Conservation (phyloP, 2,113 vertebrate species). For the Naja naja region DNA sequence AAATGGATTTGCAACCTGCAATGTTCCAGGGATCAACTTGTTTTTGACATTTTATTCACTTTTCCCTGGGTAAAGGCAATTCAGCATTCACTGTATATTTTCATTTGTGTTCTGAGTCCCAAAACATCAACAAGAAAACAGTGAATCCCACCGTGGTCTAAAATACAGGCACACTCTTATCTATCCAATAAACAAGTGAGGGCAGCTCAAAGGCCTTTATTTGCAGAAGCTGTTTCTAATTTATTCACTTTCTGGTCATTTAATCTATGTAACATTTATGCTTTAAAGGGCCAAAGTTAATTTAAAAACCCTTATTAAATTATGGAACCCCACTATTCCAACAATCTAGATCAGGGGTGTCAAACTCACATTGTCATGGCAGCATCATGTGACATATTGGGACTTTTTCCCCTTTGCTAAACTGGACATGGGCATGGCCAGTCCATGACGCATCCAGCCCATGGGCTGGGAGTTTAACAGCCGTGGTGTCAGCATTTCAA, state of each 20-base stretch:
- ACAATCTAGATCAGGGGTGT: background rate
- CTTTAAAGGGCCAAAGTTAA: slow-evolving; percentile 14
- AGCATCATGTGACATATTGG: too few species aligned
- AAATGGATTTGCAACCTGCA: slow-evolving; percentile 34
- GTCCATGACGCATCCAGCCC: too few species aligned
- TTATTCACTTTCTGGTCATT: slow-evolving; percentile 17
- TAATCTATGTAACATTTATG: slow-evolving; percentile 17
- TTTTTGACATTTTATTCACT: slow-evolving; percentile 43
- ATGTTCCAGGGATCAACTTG: slow-evolving; percentile 16
- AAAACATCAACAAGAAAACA: slow-evolving; percentile 31
- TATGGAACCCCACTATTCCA: slow-evolving; percentile 16
- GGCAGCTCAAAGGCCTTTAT: slow-evolving; percentile 16
- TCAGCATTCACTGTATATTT: slow-evolving; percentile 36
- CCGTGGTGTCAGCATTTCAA: too few species aligned
- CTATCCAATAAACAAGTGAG: slow-evolving; percentile 30
- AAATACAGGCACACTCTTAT: slow-evolving; percentile 46
- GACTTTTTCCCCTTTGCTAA: too few species aligned
- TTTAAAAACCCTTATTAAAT: background rate
- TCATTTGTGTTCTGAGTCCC: slow-evolving; percentile 46
- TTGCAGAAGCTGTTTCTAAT: slow-evolving; percentile 42
- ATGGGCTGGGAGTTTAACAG: too few species aligned
- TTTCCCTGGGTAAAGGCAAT: slow-evolving; percentile 33
- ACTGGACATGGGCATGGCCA: too few species aligned
- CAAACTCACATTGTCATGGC: too few species aligned
- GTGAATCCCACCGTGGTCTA: slow-evolving; percentile 38